Evolutionary conservation across 1,140 invertebrate genomes (phyloP), one percentile per base, ranked within the genome.

Genomic region (Contarinia nasturtii): DNA sequence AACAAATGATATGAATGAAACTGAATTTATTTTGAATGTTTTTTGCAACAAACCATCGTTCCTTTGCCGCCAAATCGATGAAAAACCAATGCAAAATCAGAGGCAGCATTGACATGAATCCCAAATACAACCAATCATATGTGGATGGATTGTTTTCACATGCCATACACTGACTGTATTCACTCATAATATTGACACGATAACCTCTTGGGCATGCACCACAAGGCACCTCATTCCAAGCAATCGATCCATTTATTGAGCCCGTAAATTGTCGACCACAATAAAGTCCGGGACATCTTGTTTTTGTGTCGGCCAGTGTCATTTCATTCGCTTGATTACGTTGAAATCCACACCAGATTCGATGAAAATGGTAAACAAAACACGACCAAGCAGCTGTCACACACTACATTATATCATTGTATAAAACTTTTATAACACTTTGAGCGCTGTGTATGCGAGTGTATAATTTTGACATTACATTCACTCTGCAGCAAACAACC

Each of bases 101-200:
- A 0, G 87, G 79, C 36, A 91, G 54, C 7, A 93, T 58, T 1
- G 79, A 84, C 86, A 95, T 93, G 56, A 95, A 96, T 2, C 86
- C 85, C 14, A 96, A 69, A 65, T 93, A 96, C 1, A 94, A 70
- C 81, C 86, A 92, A 58, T 95, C 91, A 58, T 96, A 95, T n/a
- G 90, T 72, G 27, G 74, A 67, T 1, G 87, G 80, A 15, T 68
- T 66, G 47, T 85, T 79, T 2, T 75, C 67, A 59, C 92, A 96
- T 7, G 74, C 74, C 20, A 75, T 65, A 64, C 91, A 96, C 7
- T 66, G 64, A 48, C 62, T 65, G 2, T 60, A 55, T 0, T 58
- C 60, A 51, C 64, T 69, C 27, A 27, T 27, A 10, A 27, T 27
- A 55, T 82, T 80, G 49, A 75, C 68, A 45, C 79, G 64, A 50